Conservation (phyloP, 2,113 vertebrate genomes). For the Ammodytes dubius region DNA sequence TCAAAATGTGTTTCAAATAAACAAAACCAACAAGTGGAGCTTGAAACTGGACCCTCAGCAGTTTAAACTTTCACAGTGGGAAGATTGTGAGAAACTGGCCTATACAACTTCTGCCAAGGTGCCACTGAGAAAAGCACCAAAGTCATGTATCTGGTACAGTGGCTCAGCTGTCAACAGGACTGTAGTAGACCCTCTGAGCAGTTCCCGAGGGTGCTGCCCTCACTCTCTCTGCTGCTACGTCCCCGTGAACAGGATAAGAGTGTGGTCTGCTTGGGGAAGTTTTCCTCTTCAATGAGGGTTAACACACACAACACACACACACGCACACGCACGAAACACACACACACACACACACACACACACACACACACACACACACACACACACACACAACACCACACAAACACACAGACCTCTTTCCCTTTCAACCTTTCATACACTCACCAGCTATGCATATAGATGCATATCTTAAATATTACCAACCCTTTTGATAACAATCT, state of each 20-base stretch:
- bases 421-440: constrained; percentile 77
- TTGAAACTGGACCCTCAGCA: background rate
- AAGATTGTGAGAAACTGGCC: background rate
- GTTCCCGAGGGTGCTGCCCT: constrained; percentile 18
- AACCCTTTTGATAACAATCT: constrained; percentile 76
- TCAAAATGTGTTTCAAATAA: background rate
- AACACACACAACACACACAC: constrained; percentile 29
- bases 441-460: constrained; percentile 74
- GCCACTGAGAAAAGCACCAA: constrained; percentile 27
- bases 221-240: constrained; percentile 31
- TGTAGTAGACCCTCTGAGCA: background rate
- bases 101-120: background rate
- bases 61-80: background rate
- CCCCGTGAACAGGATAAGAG: constrained; percentile 48
- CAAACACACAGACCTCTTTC: constrained; percentile 41
- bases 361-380: constrained; percentile 26
- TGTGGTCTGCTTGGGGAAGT: constrained; percentile 37
- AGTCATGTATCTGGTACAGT: constrained; percentile 10
- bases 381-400: constrained; percentile 26
- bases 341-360: constrained; percentile 30
- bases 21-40: background rate
- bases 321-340: constrained; percentile 19
- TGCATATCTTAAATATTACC: constrained; percentile 82
- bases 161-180: constrained; percentile 32
- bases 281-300: constrained; percentile 36